Evolutionary conservation across 1,140 invertebrate genomes (phyloP).

Genomic region (Trichonephila clavipes): DNA sequence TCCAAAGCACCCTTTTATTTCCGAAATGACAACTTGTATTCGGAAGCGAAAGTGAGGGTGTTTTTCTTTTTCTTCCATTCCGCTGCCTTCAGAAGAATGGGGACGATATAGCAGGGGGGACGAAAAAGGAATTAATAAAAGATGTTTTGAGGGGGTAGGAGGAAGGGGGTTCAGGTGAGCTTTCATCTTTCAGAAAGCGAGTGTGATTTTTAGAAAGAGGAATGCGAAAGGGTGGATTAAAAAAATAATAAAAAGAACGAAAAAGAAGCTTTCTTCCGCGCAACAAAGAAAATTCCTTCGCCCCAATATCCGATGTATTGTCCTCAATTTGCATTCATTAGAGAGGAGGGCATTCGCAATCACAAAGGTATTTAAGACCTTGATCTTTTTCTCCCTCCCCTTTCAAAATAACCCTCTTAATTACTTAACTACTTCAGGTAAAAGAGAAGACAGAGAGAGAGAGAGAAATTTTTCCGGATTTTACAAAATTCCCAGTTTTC

Average conservation of each 20-base stretch:
- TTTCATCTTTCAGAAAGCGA: neutral
- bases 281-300: slow-evolving; percentile 59
- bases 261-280: neutral
- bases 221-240: slow-evolving; percentile 22
- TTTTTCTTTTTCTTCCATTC: neutral
- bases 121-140: slow-evolving; percentile 65
- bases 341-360: slow-evolving; percentile 14
- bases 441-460: neutral
- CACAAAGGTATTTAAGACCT: slow-evolving; percentile 56
- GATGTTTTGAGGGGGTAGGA: slow-evolving; percentile 47
- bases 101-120: neutral
- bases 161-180: slow-evolving; percentile 45
- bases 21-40: neutral
- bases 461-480: neutral
- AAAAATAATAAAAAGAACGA: neutral
- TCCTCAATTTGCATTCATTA: slow-evolving; percentile 71
- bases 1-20: too few relatives aligned
- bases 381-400: slow-evolving; percentile 20
- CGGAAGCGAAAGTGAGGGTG: neutral
- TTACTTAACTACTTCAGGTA: slow-evolving; percentile 9
- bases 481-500: slow-evolving; percentile 31
- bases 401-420: slow-evolving; percentile 28
- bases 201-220: slow-evolving; percentile 38
- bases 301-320: slow-evolving; percentile 69
- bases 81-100: neutral